A percentile compares a stretch with the other conserved stretches of the same genome.
These are phyloP conservation scores for Plebejus anna DNA, from an alignment of 2,888 invertebrate species.

Conservation along the genomic window DNA sequence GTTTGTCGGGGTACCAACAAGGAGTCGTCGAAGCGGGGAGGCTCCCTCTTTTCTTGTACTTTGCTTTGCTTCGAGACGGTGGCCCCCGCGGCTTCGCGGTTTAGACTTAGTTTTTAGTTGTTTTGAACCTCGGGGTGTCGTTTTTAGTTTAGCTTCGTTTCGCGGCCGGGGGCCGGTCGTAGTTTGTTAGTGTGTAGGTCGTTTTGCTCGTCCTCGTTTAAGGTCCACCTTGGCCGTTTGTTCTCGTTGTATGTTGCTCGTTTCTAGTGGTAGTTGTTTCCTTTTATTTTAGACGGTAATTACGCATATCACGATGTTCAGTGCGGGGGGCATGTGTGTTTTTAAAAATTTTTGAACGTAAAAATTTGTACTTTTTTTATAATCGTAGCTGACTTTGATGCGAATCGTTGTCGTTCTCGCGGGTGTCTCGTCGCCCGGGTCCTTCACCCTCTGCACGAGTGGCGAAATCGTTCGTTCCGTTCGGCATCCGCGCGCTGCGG, in stretches of 20 bases:
- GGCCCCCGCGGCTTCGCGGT: not conserved
- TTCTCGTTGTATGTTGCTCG: constrained; percentile 59
- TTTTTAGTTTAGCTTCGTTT: constrained; percentile 38
- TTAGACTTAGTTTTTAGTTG: constrained; percentile 12
- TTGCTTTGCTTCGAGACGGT: constrained; percentile 6
- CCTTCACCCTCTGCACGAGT: constrained; percentile 67
- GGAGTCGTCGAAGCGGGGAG: constrained; percentile 24
- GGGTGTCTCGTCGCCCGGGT: constrained; percentile 56
- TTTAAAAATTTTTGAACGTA: constrained; percentile 44
- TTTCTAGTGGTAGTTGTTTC: constrained; percentile 47
- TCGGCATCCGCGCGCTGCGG: constrained; percentile 58
- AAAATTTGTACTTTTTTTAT: constrained; percentile 65
- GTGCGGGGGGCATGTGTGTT: constrained; percentile 59
- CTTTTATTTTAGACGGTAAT: constrained; percentile 60
- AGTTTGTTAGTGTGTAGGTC: constrained; percentile 59
- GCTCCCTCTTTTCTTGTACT: constrained; percentile 12
- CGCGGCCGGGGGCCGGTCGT: constrained; percentile 40
- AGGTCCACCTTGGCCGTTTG: constrained; percentile 47
- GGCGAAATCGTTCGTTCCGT: constrained; percentile 53
- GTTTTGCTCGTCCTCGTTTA: constrained; percentile 60
- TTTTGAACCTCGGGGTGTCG: not conserved
- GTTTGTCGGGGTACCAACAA: not conserved
- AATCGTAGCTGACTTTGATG: constrained; percentile 45
- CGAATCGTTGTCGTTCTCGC: constrained; percentile 24
- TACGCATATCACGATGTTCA: constrained; percentile 65